These are phyloP conservation scores for Oceanites oceanicus DNA, from an alignment of 2,113 vertebrate genomes.

Conservation along the genomic window DNA sequence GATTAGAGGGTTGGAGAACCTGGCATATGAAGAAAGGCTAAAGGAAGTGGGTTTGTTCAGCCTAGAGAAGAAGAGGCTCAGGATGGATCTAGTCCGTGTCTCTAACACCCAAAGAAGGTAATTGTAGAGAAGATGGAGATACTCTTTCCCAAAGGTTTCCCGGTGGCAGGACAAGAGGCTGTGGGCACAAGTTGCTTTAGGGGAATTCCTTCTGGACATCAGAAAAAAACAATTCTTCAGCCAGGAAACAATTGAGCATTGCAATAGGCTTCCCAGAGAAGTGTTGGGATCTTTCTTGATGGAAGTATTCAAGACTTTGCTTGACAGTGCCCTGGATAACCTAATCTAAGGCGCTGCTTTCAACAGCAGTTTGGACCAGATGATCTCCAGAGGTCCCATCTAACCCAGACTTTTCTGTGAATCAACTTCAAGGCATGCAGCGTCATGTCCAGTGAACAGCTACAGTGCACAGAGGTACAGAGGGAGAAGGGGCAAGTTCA, in stretches of 20 bases:
- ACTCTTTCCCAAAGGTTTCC: not conserved
- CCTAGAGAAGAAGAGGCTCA: not conserved
- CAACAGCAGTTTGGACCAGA: not conserved
- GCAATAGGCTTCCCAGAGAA: not conserved
- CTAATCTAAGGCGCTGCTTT: not conserved
- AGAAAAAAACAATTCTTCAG: not conserved
- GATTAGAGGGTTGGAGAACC: not conserved
- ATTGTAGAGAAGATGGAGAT: not conserved
- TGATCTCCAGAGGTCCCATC: not conserved
- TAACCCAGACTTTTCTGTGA: not conserved
- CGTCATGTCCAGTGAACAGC: not conserved
- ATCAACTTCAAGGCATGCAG: not conserved
- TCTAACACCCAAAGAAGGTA: not conserved
- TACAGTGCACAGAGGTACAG: accelerated
- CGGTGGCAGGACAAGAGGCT: not conserved
- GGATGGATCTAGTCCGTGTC: not conserved
- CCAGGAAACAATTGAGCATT: not conserved
- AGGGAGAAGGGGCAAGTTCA: not conserved
- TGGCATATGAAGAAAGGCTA: not conserved
- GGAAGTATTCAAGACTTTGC: not conserved
- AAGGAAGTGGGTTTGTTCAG: not conserved
- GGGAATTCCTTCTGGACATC: not conserved
- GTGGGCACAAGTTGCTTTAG: not conserved
- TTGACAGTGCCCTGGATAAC: not conserved
- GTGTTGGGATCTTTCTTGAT: not conserved